These are phyloP conservation scores for Aspidiotus rigidus DNA, from an alignment of 2,888 invertebrate species.

Conservation along the genomic window DNA sequence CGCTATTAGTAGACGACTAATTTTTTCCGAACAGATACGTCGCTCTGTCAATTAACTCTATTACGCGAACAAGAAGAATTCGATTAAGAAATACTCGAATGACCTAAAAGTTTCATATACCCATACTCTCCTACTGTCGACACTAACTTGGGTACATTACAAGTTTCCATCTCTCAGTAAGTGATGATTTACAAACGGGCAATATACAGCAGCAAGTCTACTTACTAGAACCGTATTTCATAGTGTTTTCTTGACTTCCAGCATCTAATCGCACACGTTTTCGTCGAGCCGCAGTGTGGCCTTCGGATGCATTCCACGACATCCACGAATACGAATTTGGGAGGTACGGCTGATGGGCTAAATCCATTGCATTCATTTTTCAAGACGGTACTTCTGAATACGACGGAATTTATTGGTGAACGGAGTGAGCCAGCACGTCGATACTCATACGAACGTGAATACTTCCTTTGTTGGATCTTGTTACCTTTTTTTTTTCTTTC, in stretches of 20 bases:
- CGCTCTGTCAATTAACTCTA: too few relatives aligned
- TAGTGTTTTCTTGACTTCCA: constrained; percentile 1
- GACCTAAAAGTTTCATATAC: not conserved
- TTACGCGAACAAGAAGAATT: too few relatives aligned
- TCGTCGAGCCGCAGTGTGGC: constrained; percentile 4
- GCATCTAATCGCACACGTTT: constrained; percentile 20
- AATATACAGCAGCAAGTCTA: not conserved
- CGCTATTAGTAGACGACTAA: too few relatives aligned
- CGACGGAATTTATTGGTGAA: too few relatives aligned
- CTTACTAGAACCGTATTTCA: constrained; percentile 22
- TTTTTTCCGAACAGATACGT: too few relatives aligned
- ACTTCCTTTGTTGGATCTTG: too few relatives aligned
- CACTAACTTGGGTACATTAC: not conserved
- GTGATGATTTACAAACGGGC: too few relatives aligned
- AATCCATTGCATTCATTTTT: constrained; percentile 21
- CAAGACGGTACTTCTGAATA: too few relatives aligned
- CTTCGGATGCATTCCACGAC: constrained; percentile 24
- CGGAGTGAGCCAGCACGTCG: too few relatives aligned
- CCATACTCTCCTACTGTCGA: not conserved
- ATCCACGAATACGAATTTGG: constrained; percentile 24
- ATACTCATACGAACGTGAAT: constrained; percentile 20
- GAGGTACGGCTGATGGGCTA: constrained; percentile 29
- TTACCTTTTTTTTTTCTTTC: not conserved
- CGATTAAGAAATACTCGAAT: too few relatives aligned
- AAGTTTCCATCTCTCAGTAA: not conserved